Conservation (phyloP, 2,113 vertebrate genomes). For the Cynocephalus volans region DNA sequence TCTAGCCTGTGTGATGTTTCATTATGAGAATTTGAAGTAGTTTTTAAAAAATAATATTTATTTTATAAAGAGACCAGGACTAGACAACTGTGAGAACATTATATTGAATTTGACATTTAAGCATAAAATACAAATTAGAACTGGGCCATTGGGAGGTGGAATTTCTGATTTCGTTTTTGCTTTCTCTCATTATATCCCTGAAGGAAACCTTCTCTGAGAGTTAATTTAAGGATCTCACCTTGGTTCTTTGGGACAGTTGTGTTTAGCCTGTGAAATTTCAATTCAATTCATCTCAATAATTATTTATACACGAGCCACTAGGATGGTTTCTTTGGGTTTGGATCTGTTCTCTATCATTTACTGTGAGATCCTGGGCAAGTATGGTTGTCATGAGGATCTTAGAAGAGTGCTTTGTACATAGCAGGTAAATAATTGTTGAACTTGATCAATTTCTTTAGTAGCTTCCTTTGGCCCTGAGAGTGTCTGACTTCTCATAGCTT, state of each 20-base stretch:
- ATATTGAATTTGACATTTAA: conserved; percentile 67
- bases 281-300: conserved; percentile 13
- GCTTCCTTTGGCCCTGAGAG: background rate
- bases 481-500: background rate
- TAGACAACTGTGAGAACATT: conserved; percentile 29
- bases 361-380: background rate
- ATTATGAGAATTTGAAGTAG: conserved; percentile 33
- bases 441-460: background rate
- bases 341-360: background rate
- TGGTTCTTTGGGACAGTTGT: conserved; percentile 54
- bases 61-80: conserved; percentile 28
- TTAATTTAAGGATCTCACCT: conserved; percentile 61
- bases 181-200: background rate
- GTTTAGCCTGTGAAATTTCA: conserved; percentile 58
- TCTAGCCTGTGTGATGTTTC: background rate
- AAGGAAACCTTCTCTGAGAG: conserved; percentile 48
- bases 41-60: conserved; percentile 60
- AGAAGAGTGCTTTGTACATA: background rate
- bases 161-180: conserved; percentile 44
- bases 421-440: background rate
- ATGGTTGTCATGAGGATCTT: background rate
- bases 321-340: background rate
- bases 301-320: background rate
- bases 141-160: conserved; percentile 24
- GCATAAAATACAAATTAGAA: conserved; percentile 71